Evolutionary conservation across 37 sponge, comb jelly and placozoan genomes (phyloP), one percentile per base, ranked within the genome.

Genomic region (Spongilla lacustris): DNA sequence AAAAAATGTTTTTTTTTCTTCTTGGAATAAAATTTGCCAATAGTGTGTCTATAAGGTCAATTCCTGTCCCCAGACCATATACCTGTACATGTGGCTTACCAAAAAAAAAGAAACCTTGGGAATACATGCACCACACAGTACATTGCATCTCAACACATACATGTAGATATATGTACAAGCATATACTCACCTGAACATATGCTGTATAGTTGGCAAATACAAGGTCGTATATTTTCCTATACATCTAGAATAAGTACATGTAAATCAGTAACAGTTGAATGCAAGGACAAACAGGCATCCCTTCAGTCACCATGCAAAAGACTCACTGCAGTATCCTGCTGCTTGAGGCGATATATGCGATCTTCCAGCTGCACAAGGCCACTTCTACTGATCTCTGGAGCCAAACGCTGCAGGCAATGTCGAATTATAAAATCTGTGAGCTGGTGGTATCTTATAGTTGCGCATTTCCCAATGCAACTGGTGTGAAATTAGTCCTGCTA

Each of bases 291-390:
- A 36, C 32, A 25, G 50, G 2, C 50, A 73, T 27, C 29, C 34
- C 29, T 26, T 22, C 34, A 32, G 9, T 2, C 27, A 74, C 11
- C 28, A 73, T 34, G 30, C 74, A 73, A n/a, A 24, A 72, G 31
- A 70, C 92, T 79, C 66, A 91, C 92, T 46, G 92, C 92, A 34
- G 25, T 83, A 71, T 91, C 92, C 33, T 87, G 83, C n/a, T 67
- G 77, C 31, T 91, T 91, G 22, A 91, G 84, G 19, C 30, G 14
- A 35, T 87, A 80, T 31, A 91, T 91, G 11, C 88, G 66, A 28
- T 91, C 88, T 79, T 87, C 84, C n/a, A 91, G 73, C 22, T 35
- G 11, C 22, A 69, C 28, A n/a, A 82, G 68, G 67, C 75, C 77
- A 68, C 58, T 58, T 8, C 19, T 58, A 17, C 58, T 58, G 58